Evolutionary conservation across 23 tunicate genomes (phyloP).

Genomic region (Halocynthia roretzi): DNA sequence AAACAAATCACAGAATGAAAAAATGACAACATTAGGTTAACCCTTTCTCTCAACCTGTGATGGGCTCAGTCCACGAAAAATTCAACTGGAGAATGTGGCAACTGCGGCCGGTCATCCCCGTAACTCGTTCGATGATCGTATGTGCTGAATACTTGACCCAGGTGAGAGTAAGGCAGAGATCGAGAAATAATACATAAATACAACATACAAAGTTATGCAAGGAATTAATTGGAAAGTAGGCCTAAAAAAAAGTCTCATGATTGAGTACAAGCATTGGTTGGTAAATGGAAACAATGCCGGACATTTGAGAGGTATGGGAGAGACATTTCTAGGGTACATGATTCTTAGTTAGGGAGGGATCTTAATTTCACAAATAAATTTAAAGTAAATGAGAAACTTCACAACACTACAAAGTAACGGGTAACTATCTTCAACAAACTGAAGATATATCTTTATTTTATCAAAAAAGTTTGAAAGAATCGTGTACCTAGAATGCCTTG

Average conservation of each 20-base stretch:
- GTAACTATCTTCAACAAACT: too few relatives aligned
- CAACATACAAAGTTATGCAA: slow-evolving; percentile 8
- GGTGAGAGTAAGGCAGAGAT: slow-evolving; percentile 35
- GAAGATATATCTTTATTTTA: background rate
- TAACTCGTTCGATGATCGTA: slow-evolving; percentile 8
- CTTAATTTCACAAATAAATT: too few relatives aligned
- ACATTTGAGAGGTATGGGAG: background rate
- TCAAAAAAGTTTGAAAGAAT: background rate
- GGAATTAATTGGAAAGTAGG: background rate
- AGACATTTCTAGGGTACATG: background rate
- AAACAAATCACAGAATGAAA: too few relatives aligned
- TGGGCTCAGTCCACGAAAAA: background rate
- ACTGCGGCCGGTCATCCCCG: slow-evolving; percentile 4
- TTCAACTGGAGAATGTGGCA: too few relatives aligned
- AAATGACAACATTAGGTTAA: background rate
- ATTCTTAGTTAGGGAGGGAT: too few relatives aligned
- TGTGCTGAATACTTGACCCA: slow-evolving; percentile 32
- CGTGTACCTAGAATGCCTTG: background rate
- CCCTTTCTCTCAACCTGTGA: slow-evolving; percentile 19
- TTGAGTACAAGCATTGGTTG: background rate
- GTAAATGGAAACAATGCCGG: background rate
- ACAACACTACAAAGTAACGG: too few relatives aligned
- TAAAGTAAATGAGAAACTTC: too few relatives aligned
- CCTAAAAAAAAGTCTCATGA: background rate
- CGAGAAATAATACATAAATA: slow-evolving; percentile 27